A percentile compares a stretch with the other conserved stretches of the same genome.
phyloP scores from a whole-genome alignment of 92 coral and sea anemone genomes.

The Epizoanthus stellaris region DNA sequence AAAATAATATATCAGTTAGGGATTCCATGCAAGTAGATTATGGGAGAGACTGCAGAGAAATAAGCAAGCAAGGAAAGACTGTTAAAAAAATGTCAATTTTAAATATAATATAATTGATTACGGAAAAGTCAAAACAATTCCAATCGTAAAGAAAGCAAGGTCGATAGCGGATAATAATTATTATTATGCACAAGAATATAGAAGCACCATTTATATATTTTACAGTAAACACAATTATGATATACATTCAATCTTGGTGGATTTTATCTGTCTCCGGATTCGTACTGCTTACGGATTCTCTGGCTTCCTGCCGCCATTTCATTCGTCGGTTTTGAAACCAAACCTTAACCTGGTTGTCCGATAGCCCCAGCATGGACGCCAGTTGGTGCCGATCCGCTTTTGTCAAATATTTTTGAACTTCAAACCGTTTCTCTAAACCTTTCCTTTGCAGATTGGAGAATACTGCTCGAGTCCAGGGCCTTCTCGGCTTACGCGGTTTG shows the following conservation, averaged over 20 bases:
- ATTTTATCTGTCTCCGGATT: slow-evolving; percentile 68
- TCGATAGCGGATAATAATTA: too few species aligned
- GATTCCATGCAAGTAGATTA: too few species aligned
- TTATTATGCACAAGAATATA: too few species aligned
- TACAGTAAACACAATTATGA: too few species aligned
- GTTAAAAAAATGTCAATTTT: too few species aligned
- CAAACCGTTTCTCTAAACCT: slow-evolving; percentile 94
- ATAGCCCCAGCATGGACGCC: slow-evolving; percentile 97
- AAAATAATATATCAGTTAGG: too few species aligned
- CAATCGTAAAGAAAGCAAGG: too few species aligned
- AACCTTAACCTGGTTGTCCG: slow-evolving; percentile 96
- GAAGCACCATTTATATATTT: too few species aligned
- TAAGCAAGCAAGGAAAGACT: too few species aligned
- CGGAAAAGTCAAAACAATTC: too few species aligned
- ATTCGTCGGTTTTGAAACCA: slow-evolving; percentile 98
- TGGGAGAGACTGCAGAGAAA: too few species aligned
- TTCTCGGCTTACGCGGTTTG: slow-evolving; percentile 86
- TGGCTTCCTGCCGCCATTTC: slow-evolving; percentile 99
- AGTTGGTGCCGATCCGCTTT: slow-evolving; percentile 95
- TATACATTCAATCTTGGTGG: not conserved
- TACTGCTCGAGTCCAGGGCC: slow-evolving; percentile 99
- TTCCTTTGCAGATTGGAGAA: slow-evolving; percentile 95
- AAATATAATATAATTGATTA: too few species aligned
- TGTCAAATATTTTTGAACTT: slow-evolving; percentile 93
- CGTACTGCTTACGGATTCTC: slow-evolving; percentile 85